phyloP scores from a whole-genome alignment of 1,140 invertebrate species.

The Macrobrachium rosenbergii region DNA sequence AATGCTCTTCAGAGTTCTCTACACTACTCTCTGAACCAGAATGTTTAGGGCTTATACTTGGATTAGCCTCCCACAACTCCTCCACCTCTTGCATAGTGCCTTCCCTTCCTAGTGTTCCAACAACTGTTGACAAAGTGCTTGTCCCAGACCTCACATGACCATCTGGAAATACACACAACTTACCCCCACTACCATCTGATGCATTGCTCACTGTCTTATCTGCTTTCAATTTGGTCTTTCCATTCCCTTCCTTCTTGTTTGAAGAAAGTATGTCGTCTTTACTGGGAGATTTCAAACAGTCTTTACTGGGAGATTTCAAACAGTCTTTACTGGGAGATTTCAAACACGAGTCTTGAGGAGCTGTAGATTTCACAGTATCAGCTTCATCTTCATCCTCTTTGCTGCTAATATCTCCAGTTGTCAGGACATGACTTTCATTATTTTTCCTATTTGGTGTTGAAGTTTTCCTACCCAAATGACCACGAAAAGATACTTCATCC shows the following conservation, averaged over 20 bases:
- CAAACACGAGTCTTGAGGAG: too few species aligned
- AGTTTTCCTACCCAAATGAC: neutral
- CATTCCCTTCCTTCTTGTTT: too few species aligned
- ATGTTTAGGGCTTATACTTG: conserved; percentile 18
- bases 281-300: too few species aligned
- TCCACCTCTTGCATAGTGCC: conserved; percentile 55
- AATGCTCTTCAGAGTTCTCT: neutral
- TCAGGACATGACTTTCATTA: too few species aligned
- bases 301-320: too few species aligned
- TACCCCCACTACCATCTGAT: neutral
- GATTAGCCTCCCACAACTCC: conserved; percentile 56
- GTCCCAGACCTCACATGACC: neutral
- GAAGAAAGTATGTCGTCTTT: too few species aligned
- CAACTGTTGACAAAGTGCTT: conserved; percentile 1
- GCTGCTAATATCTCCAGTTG: too few species aligned
- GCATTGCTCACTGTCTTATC: neutral
- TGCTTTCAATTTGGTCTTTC: too few species aligned
- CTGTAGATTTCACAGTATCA: too few species aligned
- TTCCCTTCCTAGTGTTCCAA: conserved; percentile 43
- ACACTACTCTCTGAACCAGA: conserved; percentile 6
- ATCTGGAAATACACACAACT: neutral
- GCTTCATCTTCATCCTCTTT: too few species aligned
- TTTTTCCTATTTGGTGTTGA: too few species aligned
- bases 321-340: too few species aligned
- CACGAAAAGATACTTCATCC: neutral